These are phyloP conservation scores for Cheilinus undulatus DNA, from an alignment of 2,113 vertebrate genomes.

Conservation along the genomic window DNA sequence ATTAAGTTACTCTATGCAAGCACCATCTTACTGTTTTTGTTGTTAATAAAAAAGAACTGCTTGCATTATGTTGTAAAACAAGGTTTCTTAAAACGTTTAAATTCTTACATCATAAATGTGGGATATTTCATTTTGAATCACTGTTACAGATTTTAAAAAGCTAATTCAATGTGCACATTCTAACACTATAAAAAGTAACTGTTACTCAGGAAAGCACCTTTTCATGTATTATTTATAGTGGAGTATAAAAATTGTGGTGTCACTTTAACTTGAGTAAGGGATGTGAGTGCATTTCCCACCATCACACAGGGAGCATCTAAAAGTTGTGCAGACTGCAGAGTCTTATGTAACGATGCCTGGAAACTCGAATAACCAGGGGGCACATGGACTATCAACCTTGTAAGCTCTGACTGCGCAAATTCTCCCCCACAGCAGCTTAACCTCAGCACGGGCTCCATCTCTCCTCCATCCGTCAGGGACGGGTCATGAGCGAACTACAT, in stretches of 20 bases:
- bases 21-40: too few species aligned
- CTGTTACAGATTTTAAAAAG: too few species aligned
- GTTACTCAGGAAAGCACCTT: neutral
- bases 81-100: too few species aligned
- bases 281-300: neutral
- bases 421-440: conserved; percentile 1
- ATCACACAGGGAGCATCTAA: neutral
- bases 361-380: neutral
- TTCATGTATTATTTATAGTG: too few species aligned
- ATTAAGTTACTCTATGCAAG: too few species aligned
- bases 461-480: conserved; percentile 22
- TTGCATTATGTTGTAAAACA: too few species aligned
- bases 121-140: too few species aligned
- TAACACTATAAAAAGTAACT: neutral
- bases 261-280: conserved; percentile 8
- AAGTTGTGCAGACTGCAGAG: conserved; percentile 37
- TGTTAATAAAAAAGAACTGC: too few species aligned
- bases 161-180: neutral
- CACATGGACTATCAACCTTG: neutral
- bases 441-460: neutral
- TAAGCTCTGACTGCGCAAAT: conserved; percentile 31
- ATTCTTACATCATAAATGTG: too few species aligned
- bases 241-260: neutral
- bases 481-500: conserved; percentile 9
- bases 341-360: conserved; percentile 32